phyloP scores from a whole-genome alignment of 2,113 vertebrate genomes.

The Tamias sibiricus region DNA sequence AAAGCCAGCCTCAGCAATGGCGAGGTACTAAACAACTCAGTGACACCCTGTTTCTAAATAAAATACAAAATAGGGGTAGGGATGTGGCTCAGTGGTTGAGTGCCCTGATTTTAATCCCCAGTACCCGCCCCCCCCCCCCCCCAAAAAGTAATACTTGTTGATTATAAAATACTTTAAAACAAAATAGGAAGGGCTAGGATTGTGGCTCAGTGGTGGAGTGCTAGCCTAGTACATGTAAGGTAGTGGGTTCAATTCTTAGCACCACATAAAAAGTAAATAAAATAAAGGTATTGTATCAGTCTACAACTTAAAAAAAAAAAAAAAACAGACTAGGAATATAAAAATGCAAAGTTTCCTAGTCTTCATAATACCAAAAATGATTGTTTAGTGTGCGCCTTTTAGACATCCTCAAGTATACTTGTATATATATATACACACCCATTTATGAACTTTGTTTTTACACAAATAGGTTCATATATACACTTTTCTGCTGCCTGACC shows the following conservation, averaged over 20 bases:
- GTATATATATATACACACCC: neutral
- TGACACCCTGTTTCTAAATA: no score
- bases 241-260: no score
- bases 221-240: no score
- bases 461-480: neutral
- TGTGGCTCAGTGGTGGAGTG: no score
- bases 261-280: no score
- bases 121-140: no score
- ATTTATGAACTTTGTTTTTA: neutral
- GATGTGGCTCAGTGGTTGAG: no score
- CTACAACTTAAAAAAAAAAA: neutral
- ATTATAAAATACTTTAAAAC: constrained; percentile 27
- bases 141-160: neutral
- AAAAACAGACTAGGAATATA: neutral
- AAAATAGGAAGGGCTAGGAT: neutral
- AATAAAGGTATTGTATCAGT: no score
- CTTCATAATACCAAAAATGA: neutral
- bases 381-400: neutral
- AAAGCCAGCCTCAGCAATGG: no score
- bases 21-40: no score
- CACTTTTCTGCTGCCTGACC: neutral
- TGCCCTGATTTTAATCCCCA: no score
- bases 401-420: neutral
- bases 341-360: neutral
- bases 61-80: no score